These are phyloP conservation scores for Asteroscopus sphinx DNA, from an alignment of 2,888 invertebrate species.

Conservation along the genomic window DNA sequence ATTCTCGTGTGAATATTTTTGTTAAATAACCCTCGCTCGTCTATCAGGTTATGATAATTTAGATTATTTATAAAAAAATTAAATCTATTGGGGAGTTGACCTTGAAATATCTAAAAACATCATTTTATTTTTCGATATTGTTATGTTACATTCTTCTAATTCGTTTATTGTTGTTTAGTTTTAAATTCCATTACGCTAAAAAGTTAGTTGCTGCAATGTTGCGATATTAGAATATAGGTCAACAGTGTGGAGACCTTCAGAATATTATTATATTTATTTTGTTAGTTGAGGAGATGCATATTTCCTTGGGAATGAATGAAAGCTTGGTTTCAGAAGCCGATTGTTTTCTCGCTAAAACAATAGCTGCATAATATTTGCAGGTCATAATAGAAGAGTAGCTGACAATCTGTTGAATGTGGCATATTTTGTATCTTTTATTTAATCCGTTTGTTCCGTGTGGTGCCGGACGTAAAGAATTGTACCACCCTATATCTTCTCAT, in stretches of 20 bases:
- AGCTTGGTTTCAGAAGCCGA: conserved; percentile 7
- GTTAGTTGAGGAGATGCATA: conserved; percentile 19
- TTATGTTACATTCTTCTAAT: conserved; percentile 8
- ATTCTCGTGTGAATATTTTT: conserved; percentile 33
- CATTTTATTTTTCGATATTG: conserved; percentile 21
- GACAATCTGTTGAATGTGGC: conserved; percentile 12
- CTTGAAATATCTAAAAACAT: conserved; percentile 31
- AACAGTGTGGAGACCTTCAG: neutral
- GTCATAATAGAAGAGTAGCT: conserved; percentile 7
- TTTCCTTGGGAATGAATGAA: conserved; percentile 32
- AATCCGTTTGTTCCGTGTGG: no score
- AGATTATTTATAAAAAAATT: conserved; percentile 20
- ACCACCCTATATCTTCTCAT: no score
- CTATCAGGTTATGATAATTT: conserved; percentile 39
- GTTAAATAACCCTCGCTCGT: conserved; percentile 12
- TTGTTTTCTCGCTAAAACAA: conserved; percentile 34
- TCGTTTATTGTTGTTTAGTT: conserved; percentile 16
- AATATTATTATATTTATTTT: conserved; percentile 27
- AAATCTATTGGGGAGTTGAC: conserved; percentile 31
- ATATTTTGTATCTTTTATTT: conserved; percentile 7
- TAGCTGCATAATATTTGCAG: conserved; percentile 18
- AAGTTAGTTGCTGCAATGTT: conserved; percentile 1
- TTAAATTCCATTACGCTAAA: conserved; percentile 4
- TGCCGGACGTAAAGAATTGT: no score
- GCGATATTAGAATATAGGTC: neutral